Percentiles rank a stretch among this genome's conserved stretches.
Evolutionary conservation across 35 echinoderm and acorn worm species (phyloP).

Genomic region (Ophioderma brevispina): DNA sequence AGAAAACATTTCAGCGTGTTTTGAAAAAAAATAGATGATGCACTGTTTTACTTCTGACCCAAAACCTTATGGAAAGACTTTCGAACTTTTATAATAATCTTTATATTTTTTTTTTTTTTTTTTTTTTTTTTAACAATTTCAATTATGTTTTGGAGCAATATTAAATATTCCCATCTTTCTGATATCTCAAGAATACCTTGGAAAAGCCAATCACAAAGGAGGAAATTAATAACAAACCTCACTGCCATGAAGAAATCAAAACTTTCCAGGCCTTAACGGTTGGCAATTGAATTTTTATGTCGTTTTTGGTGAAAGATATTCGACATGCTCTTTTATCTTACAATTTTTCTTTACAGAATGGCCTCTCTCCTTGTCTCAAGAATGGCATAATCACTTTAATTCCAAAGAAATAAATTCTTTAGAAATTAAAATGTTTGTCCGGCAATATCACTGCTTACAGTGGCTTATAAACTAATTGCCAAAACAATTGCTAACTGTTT

Average conservation of each 20-base stretch:
- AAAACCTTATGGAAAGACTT: constrained; percentile 8
- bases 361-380: constrained; percentile 9
- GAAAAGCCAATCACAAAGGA: constrained; percentile 9
- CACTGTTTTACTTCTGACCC: neutral
- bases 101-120: neutral
- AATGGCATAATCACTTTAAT: constrained; percentile 38
- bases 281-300: neutral
- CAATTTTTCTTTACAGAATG: constrained; percentile 21
- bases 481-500: neutral
- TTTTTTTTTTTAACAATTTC: neutral
- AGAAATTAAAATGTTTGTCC: neutral
- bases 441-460: neutral
- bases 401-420: constrained; percentile 26
- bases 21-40: neutral
- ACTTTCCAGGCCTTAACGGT: constrained; percentile 10
- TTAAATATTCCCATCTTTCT: constrained; percentile 11
- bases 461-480: neutral
- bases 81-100: constrained; percentile 4
- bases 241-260: constrained; percentile 24
- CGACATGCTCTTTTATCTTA: neutral
- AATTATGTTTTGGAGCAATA: neutral
- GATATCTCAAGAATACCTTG: neutral
- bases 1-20: constrained; percentile 12
- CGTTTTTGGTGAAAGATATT: constrained; percentile 12
- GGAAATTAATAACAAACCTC: constrained; percentile 9